phyloP scores from a whole-genome alignment of 1,140 invertebrate species.

The Phenacoccus solenopsis region DNA sequence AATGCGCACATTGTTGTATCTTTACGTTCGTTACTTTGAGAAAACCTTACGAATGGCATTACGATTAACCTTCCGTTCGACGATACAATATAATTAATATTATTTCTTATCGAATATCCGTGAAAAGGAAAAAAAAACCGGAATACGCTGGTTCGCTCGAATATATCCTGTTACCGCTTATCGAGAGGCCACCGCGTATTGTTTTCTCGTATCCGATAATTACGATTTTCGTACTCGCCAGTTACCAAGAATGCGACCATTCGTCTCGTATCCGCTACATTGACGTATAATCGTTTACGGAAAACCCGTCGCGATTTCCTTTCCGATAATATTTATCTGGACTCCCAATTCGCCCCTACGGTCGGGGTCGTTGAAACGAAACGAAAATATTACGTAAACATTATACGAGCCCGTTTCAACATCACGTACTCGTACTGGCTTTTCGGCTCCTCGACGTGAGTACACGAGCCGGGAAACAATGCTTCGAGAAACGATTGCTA shows the following conservation, averaged over 20 bases:
- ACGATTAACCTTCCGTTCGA: too few relatives aligned
- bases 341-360: too few relatives aligned
- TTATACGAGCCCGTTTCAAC: too few relatives aligned
- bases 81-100: not conserved
- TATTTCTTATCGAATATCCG: not conserved
- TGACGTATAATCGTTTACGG: not conserved
- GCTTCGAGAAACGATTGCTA: too few relatives aligned
- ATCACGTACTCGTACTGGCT: too few relatives aligned
- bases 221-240: not conserved
- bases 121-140: not conserved
- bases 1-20: too few relatives aligned
- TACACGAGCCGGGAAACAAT: too few relatives aligned
- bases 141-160: not conserved
- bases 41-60: too few relatives aligned
- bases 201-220: not conserved
- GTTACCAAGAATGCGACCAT: not conserved
- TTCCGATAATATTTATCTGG: not conserved
- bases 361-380: too few relatives aligned
- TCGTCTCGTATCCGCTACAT: not conserved
- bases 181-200: not conserved
- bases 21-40: too few relatives aligned
- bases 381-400: too few relatives aligned
- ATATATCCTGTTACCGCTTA: not conserved
- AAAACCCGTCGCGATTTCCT: not conserved
- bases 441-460: too few relatives aligned